Evolutionary conservation across 2,797 vertebrate species (phyloP), one percentile per base, ranked within the genome.

Genomic region (Lepilemur septentrionalis): DNA sequence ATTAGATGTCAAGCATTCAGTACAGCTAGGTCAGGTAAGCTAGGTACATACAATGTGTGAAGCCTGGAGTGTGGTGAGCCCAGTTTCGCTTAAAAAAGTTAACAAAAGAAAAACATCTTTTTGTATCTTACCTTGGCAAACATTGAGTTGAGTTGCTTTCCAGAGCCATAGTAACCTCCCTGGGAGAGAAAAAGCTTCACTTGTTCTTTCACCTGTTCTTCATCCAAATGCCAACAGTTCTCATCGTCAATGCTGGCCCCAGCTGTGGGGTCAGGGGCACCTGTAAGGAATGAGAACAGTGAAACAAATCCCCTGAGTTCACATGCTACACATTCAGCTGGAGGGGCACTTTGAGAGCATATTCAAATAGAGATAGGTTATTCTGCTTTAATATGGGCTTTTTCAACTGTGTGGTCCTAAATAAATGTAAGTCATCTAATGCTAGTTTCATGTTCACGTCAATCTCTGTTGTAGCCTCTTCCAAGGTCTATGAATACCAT

Each of bases 131-230:
- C 99, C 99, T 99, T 99, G 97, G 99, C 99, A 93, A 99, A 99
- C 99, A 99, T 99, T 98, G 99, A 99, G 98, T 99, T 99, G 97
- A 99, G 99, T 96, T 99, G 99, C 98, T 99, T 99, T 95, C 99
- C 99, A 41, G 99, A 99, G 97, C 99, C 99, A 69, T 99, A 99
- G 99, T 99, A 99, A 87, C 99, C 99, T 93, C 99, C 99, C 98
- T 99, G 99, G 86, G 99, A 99, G 92, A 99, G 99, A 98, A 99
- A 99, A 98, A 99, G 99, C 97, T 99, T 99, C 98, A 99, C 99
- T 97, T 99, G 99, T 98, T 99, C 99, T 97, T 99, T 98, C 96
- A 99, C 99, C 97, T 99, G 99, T 94, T 99, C 99, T 98, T 99
- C 99, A 0, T 99, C 99, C 98, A 99, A 98, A 98, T 99, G 99